These are phyloP conservation scores for Fistularia tabacaria DNA, from an alignment of 2,797 vertebrate genomes.

Conservation along the genomic window DNA sequence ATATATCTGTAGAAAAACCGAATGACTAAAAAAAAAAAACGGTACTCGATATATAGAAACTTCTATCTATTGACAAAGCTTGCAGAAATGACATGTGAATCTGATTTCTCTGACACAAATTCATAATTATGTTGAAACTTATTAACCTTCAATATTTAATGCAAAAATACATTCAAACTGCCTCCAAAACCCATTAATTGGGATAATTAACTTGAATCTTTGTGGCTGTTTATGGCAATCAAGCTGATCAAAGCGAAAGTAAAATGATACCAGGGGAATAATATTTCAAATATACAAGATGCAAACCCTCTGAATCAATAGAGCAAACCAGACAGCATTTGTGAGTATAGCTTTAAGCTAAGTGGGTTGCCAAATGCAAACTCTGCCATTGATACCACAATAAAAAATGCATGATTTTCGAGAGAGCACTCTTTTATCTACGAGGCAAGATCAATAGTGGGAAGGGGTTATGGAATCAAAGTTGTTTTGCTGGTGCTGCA, in stretches of 20 bases:
- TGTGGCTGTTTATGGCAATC: constrained; percentile 68
- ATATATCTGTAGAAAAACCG: too few relatives aligned
- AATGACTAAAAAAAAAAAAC: too few relatives aligned
- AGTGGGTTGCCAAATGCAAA: constrained; percentile 76
- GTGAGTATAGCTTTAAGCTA: constrained; percentile 81
- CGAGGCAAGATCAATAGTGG: constrained; percentile 76
- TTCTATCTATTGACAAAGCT: too few relatives aligned
- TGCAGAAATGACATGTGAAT: constrained; percentile 1
- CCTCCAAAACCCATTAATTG: constrained; percentile 58
- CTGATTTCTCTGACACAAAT: constrained; percentile 38
- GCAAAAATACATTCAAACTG: constrained; percentile 48
- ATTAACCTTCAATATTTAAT: constrained; percentile 58
- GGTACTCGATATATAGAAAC: too few relatives aligned
- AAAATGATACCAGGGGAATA: constrained; percentile 75
- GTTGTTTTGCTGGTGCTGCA: constrained; percentile 70
- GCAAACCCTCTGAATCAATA: constrained; percentile 78
- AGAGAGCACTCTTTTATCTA: constrained; percentile 75
- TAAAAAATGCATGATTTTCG: constrained; percentile 82
- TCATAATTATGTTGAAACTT: constrained; percentile 46
- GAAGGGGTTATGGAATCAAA: constrained; percentile 77
- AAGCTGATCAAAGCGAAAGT: constrained; percentile 72
- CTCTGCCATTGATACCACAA: constrained; percentile 76
- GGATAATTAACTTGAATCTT: constrained; percentile 67
- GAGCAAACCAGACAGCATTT: constrained; percentile 78
- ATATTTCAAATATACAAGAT: constrained; percentile 71